Percentiles rank a stretch among this genome's conserved stretches.
Conservation (phyloP, 2,888 invertebrate species). For the Suillia variegata region DNA sequence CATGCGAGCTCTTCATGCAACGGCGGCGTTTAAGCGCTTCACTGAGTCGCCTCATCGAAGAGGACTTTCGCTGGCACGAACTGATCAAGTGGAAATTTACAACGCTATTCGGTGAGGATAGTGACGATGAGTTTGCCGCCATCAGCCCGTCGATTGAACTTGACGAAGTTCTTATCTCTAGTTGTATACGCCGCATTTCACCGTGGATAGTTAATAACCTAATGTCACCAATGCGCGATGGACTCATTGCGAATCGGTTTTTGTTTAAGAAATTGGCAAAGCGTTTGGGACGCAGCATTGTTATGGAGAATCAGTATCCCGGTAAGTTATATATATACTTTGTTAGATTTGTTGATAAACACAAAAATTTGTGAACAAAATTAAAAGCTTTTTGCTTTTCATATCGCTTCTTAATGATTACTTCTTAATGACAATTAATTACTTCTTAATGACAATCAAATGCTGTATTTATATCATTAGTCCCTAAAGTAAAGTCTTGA, state of each 20-base stretch:
- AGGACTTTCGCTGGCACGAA: constrained; percentile 52
- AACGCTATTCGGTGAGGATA: constrained; percentile 54
- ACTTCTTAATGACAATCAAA: too few species aligned
- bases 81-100: constrained; percentile 43
- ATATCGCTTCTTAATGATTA: neutral
- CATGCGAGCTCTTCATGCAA: constrained; percentile 54
- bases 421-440: constrained; percentile 8
- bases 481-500: too few species aligned
- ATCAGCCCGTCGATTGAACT: constrained; percentile 55
- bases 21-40: constrained; percentile 41
- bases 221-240: constrained; percentile 54
- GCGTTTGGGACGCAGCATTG: constrained; percentile 45
- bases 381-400: neutral
- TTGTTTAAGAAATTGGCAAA: constrained; percentile 56
- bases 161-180: constrained; percentile 48
- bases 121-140: constrained; percentile 54
- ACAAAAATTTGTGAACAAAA: neutral
- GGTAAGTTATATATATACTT: constrained; percentile 29
- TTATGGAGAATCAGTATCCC: constrained; percentile 52
- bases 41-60: constrained; percentile 44
- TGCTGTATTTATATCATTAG: too few species aligned
- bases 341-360: neutral
- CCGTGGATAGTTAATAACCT: constrained; percentile 56
- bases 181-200: constrained; percentile 55
- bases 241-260: constrained; percentile 53